Base-by-base conservation (phyloP, 2,113 vertebrate species). In the Nannospalax galili region DNA sequence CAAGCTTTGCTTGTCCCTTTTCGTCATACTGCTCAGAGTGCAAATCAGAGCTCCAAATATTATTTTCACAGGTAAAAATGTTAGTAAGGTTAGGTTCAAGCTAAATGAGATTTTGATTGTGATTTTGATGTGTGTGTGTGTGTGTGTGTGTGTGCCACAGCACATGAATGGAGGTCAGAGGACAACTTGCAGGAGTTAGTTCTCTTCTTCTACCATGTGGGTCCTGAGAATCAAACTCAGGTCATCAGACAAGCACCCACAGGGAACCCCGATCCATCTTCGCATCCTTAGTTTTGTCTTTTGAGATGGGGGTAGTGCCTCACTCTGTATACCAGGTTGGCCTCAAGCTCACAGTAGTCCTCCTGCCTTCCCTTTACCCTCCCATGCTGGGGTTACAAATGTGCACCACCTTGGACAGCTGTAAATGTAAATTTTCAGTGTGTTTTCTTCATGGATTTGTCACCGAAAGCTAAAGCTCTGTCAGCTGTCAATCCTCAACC, bases 1-100 rank as follows among this genome's bases (percentile, higher is more conserved):
- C 86, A 22, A 35, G 56, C 84, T 85, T 79, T 75, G 84, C 87
- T 96, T 97, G 72, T 84, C 80, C 94, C 28, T 32, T 73, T 94
- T 90, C 58, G 67, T 92, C 16, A 80, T 73, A 67, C 79, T 70
- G 84, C 74, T 32, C 30, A 89, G 95, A 74, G 78, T 85, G 92
- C 90, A 96, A 90, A 97, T 77, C 56, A 26, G 16, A 69, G n/a
- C 81, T 56, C 52, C n/a, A 19, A 60, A 75, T 0, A 22, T 58
- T 19, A 62, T 48, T n/a, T 60, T 4, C 8, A n/a, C 37, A 72
- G 35, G 62, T 24, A 56, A 30, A 64, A 37, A 52, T 1, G 26
- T 5, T 11, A 5, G 20, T 5, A 5, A 35, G 19, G 45, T 3
- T 5, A 52, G 52, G 28, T 3, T 15, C 32, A 42, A 75, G 28